Evolutionary conservation across 2,888 invertebrate genomes (phyloP).

Genomic region (Ormyrus labotus): DNA sequence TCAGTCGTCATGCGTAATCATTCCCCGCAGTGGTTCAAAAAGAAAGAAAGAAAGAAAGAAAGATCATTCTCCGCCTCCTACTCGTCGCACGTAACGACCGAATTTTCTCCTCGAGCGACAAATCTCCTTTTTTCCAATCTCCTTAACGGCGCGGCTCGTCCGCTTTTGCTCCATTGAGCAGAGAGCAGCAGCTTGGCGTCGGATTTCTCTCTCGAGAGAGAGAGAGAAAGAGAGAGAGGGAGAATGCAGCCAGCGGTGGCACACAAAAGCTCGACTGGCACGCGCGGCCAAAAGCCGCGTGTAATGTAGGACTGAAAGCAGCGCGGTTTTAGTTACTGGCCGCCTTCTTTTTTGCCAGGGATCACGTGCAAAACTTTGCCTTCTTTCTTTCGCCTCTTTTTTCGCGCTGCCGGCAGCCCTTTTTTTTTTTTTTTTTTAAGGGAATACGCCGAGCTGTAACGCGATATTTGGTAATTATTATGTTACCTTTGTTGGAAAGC

Average conservation of each 20-base stretch:
- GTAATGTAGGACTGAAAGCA: conserved; percentile 15
- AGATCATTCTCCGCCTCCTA: conserved; percentile 2
- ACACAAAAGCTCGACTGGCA: neutral
- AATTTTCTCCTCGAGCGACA: conserved; percentile 27
- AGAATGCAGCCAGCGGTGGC: neutral
- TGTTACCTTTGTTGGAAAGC: no score
- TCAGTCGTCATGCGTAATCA: conserved; percentile 3
- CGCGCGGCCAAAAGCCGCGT: neutral
- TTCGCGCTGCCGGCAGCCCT: neutral
- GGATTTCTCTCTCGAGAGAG: neutral
- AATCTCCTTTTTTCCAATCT: conserved; percentile 40
- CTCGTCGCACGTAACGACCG: conserved; percentile 6
- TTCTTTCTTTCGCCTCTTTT: neutral
- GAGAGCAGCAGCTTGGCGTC: conserved; percentile 13
- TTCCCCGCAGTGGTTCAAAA: neutral
- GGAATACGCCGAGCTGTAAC: conserved; percentile 5
- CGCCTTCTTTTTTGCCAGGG: neutral
- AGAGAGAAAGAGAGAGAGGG: neutral
- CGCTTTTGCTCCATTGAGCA: conserved; percentile 27
- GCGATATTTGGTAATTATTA: neutral
- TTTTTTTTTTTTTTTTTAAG: neutral
- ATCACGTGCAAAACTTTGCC: neutral
- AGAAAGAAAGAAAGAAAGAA: neutral
- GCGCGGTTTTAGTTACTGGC: conserved; percentile 31
- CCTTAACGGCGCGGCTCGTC: conserved; percentile 16